These are phyloP conservation scores for Sitobion miscanthi DNA, from an alignment of 1,140 invertebrate genomes.

Conservation along the genomic window DNA sequence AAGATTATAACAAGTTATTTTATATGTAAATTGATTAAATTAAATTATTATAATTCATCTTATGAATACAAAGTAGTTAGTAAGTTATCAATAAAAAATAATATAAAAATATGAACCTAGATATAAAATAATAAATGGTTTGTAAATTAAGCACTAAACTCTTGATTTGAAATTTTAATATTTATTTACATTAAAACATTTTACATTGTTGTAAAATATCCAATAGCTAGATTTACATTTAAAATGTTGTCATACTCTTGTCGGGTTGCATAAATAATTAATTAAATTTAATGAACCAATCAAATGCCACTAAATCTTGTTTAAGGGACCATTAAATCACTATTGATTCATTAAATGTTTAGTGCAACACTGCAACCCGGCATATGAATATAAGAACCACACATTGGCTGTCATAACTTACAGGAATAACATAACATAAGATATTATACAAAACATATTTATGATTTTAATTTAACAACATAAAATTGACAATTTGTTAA, in stretches of 20 bases:
- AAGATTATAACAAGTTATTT: background rate
- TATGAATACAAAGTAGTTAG: background rate
- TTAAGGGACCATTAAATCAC: no score
- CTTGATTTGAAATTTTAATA: background rate
- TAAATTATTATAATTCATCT: background rate
- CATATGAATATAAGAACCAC: background rate
- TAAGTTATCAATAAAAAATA: background rate
- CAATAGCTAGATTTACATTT: background rate
- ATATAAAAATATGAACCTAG: background rate
- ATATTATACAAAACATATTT: background rate
- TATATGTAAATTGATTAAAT: background rate
- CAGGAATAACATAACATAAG: background rate
- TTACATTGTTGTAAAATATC: background rate
- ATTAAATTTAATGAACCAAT: no score
- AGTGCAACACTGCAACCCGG: no score
- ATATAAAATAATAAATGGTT: background rate
- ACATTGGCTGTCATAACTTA: background rate
- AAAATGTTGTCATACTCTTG: background rate
- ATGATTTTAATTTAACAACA: background rate
- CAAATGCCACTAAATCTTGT: no score
- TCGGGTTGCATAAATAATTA: no score
- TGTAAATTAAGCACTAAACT: background rate
- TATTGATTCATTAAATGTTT: no score
- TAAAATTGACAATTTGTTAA: constrained; percentile 3
- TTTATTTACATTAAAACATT: background rate